Conservation (phyloP, 1,140 invertebrate genomes). For the Danaus plexippus region DNA sequence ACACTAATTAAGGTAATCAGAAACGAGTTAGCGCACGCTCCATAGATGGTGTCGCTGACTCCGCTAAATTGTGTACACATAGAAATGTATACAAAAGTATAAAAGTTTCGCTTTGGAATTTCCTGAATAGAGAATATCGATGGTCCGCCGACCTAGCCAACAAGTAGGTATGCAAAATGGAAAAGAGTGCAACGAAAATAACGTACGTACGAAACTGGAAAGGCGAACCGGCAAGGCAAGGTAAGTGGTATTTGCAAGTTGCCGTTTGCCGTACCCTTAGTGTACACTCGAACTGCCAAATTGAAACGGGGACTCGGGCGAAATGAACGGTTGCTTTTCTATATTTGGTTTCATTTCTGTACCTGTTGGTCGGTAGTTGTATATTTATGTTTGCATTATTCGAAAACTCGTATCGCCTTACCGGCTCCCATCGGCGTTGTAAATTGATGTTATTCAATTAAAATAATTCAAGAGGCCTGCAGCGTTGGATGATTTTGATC, state of each 20-base stretch:
- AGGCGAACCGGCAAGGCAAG: slow-evolving; percentile 30
- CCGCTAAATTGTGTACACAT: slow-evolving; percentile 16
- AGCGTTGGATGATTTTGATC: slow-evolving; percentile 11
- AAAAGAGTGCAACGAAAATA: slow-evolving; percentile 29
- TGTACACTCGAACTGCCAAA: slow-evolving; percentile 51
- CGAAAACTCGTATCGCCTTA: slow-evolving; percentile 24
- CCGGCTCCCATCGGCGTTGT: slow-evolving; percentile 31
- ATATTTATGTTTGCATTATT: slow-evolving; percentile 27
- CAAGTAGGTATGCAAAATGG: slow-evolving; percentile 25
- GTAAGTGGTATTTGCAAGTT: slow-evolving; percentile 59
- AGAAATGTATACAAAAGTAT: slow-evolving; percentile 15
- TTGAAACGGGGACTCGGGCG: slow-evolving; percentile 49
- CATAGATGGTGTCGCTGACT: slow-evolving; percentile 20
- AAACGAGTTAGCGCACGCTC: slow-evolving; percentile 40
- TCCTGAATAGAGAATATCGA: slow-evolving; percentile 24
- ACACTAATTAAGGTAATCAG: slow-evolving; percentile 62
- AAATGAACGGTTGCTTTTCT: slow-evolving; percentile 38
- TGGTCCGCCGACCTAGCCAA: slow-evolving; percentile 18
- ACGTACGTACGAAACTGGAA: slow-evolving; percentile 21
- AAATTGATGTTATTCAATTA: slow-evolving; percentile 37
- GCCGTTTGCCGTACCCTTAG: slow-evolving; percentile 30
- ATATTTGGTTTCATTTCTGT: slow-evolving; percentile 33
- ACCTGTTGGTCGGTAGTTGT: slow-evolving; percentile 18
- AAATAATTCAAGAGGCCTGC: slow-evolving; percentile 31
- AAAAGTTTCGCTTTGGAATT: slow-evolving; percentile 17